These are phyloP conservation scores for Pterostichus madidus DNA, from an alignment of 2,888 invertebrate species.

Conservation along the genomic window DNA sequence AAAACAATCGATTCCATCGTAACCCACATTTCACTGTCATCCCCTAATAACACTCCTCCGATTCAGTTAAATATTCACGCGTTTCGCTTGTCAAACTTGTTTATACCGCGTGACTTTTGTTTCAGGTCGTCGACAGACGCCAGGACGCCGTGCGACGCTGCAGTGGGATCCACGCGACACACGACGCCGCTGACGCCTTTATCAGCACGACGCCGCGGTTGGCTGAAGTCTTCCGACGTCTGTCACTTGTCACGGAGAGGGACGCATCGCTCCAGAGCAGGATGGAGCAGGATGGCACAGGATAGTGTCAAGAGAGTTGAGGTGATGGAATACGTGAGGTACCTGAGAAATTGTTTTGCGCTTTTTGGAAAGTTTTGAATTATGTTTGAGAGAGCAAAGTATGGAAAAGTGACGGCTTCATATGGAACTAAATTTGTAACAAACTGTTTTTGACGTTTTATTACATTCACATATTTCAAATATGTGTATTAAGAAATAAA, in stretches of 20 bases:
- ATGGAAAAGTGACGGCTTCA: no score
- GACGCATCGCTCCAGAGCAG: background rate
- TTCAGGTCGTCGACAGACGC: background rate
- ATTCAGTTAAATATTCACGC: conserved; percentile 24
- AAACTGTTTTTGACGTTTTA: no score
- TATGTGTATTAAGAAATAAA: no score
- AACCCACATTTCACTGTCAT: background rate
- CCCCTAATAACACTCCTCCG: background rate
- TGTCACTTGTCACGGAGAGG: conserved; percentile 55
- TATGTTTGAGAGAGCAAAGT: no score
- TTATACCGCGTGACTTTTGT: conserved; percentile 10
- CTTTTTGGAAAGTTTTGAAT: no score
- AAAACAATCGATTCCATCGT: no score
- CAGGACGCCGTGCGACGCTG: background rate
- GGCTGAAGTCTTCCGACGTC: conserved; percentile 55
- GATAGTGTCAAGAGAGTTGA: background rate
- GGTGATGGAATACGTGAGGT: no score
- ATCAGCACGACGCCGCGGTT: conserved; percentile 44
- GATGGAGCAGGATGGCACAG: background rate
- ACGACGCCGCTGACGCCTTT: conserved; percentile 37
- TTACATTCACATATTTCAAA: no score
- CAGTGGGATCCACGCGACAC: background rate
- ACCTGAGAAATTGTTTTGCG: no score
- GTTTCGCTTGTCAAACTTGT: conserved; percentile 15
- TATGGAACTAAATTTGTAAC: no score